Conservation (phyloP, 2,888 invertebrate genomes). For the Pogonocherus hispidulus region DNA sequence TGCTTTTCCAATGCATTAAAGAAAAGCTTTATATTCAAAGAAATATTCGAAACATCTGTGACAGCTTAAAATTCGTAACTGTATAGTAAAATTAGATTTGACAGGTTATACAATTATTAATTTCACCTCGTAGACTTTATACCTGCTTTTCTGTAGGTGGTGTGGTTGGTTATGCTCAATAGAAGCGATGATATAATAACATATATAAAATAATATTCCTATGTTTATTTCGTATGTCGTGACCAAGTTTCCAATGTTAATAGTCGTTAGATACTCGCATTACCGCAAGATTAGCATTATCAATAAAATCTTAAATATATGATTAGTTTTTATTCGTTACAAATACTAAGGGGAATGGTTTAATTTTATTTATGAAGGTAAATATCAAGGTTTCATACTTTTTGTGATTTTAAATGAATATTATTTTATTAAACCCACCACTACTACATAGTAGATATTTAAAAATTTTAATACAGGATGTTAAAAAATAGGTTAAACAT, state of each 20-base stretch:
- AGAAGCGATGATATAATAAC: constrained; percentile 3
- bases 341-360: not conserved
- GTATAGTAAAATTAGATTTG: no score
- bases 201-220: not conserved
- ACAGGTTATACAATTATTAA: no score
- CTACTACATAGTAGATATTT: no score
- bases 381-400: constrained; percentile 19
- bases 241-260: constrained; percentile 14
- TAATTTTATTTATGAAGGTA: constrained; percentile 4
- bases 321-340: constrained; percentile 5
- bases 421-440: no score
- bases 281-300: constrained; percentile 11
- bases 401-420: no score
- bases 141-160: not conserved
- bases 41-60: no score
- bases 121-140: not conserved
- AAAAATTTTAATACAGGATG: no score
- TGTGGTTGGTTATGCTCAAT: not conserved
- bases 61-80: no score
- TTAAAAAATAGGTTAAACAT: no score
- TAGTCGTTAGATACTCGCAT: constrained; percentile 3
- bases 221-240: constrained; percentile 16
- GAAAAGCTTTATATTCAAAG: no score
- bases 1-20: no score
- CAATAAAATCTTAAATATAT: constrained; percentile 21